These are phyloP conservation scores for Podarcis cretensis DNA, from an alignment of 2,113 vertebrate genomes.

Conservation along the genomic window DNA sequence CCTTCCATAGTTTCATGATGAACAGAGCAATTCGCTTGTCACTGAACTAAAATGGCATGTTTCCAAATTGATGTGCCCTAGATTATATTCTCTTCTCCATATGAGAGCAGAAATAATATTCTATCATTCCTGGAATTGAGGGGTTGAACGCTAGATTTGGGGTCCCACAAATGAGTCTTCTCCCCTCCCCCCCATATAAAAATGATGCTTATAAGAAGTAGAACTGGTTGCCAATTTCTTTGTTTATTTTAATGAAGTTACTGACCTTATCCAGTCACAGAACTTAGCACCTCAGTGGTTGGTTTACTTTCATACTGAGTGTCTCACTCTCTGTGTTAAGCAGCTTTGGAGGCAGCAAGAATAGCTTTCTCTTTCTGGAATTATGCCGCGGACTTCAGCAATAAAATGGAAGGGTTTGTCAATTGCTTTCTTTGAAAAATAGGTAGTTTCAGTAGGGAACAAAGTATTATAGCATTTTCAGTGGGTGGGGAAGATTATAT, in stretches of 20 bases:
- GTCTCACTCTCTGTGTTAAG: neutral
- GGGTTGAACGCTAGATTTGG: neutral
- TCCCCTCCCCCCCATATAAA: neutral
- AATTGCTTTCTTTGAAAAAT: conserved; percentile 44
- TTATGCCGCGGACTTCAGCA: conserved; percentile 27
- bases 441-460: conserved; percentile 6
- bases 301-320: conserved; percentile 3
- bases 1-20: neutral
- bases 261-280: conserved; percentile 50
- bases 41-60: no score
- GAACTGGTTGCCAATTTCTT: conserved; percentile 49
- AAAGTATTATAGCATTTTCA: neutral
- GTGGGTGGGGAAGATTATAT: neutral
- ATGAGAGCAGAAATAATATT: conserved; percentile 15
- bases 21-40: neutral
- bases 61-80: neutral
- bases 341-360: conserved; percentile 40
- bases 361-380: conserved; percentile 8
- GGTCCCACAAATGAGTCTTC: neutral
- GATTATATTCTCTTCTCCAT: neutral
- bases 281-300: neutral
- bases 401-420: conserved; percentile 39
- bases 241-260: conserved; percentile 65
- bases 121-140: neutral
- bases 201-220: conserved; percentile 40